Evolutionary conservation across 2,113 vertebrate species (phyloP), one percentile per base, ranked within the genome.

Genomic region (Campylomormyrus tamandua): DNA sequence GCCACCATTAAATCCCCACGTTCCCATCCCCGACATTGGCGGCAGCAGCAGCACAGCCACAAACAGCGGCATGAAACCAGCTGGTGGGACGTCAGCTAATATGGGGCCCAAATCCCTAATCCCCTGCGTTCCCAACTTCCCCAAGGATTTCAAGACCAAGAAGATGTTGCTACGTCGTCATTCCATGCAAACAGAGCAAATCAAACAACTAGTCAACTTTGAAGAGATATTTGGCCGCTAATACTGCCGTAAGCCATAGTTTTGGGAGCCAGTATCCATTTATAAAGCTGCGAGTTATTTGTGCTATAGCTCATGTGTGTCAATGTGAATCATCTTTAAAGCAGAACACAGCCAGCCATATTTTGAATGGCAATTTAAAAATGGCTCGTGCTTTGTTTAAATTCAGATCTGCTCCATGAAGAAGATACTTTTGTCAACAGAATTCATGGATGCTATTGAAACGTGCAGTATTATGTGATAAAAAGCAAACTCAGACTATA

Each of bases 121-220:
- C 9, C 95, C 96, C n/a, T 94, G 95, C 77, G 97, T 94, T 87
- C 96, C 97, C 2, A 49, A 90, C 87, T 95, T 95, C 62, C 94
- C 96, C 1, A 96, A 92, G 89, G 96, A 97, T 56, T 90, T 94
- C 48, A 97, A 96, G 92, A 93, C 90, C 31, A 97, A 94, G 0
- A 97, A 96, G 92, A 96, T 94, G 90, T 91, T 98, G 3, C 92
- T 96, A 91, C 95, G 97, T 83, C 96, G 97, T 87, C 97, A 99
- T 87, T 98, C 97, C 45, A 96, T 97, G 94, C 98, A 97, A 94
- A 97, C 96, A 1, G 96, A 99, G 90, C 97, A 98, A 94, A 97
- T 98, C 35, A 97, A 97, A 91, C 96, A 97, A 42, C 92, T 97
- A 35, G 95, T 95, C 10, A 96, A 96, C 93, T 97, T 97, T 92